Percentiles rank a stretch among this genome's conserved stretches.
Conservation (phyloP, 2,797 vertebrate genomes). For the Paedocypris micromegethes region DNA sequence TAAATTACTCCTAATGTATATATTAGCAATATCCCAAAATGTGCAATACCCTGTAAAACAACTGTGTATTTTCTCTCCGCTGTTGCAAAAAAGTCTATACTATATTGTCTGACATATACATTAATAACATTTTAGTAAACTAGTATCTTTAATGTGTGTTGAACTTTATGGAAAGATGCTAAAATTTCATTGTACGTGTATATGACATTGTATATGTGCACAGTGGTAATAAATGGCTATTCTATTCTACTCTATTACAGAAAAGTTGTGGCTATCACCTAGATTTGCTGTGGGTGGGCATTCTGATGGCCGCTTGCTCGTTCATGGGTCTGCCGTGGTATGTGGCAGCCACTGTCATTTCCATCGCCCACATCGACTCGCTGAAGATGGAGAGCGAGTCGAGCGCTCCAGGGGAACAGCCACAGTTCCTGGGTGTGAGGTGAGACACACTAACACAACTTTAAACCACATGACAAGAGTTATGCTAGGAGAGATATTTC, state of each 20-base stretch:
- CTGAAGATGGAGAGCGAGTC: slow-evolving; percentile 97
- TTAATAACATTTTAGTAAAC: too few species aligned
- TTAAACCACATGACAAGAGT: neutral
- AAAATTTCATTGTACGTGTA: too few species aligned
- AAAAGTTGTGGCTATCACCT: slow-evolving; percentile 93
- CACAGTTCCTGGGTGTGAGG: slow-evolving; percentile 94
- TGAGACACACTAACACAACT: slow-evolving; percentile 49
- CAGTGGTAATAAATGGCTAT: neutral
- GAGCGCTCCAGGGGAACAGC: slow-evolving; percentile 91
- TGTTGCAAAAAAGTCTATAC: too few species aligned
- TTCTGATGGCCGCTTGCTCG: slow-evolving; percentile 88
- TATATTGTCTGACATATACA: too few species aligned
- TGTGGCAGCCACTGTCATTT: slow-evolving; percentile 96
- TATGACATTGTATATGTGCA: too few species aligned
- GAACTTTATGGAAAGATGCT: too few species aligned
- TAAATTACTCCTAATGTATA: too few species aligned
- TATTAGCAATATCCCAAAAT: too few species aligned
- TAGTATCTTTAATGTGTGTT: too few species aligned
- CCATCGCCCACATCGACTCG: slow-evolving; percentile 96
- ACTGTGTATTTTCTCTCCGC: too few species aligned
- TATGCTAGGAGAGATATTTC: too few species aligned
- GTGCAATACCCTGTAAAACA: too few species aligned
- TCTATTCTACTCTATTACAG: slow-evolving; percentile 58
- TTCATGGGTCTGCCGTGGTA: slow-evolving; percentile 96
- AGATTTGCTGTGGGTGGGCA: slow-evolving; percentile 91